Conservation (phyloP, 2,113 vertebrate species). For the Notarius quadriscutis region DNA sequence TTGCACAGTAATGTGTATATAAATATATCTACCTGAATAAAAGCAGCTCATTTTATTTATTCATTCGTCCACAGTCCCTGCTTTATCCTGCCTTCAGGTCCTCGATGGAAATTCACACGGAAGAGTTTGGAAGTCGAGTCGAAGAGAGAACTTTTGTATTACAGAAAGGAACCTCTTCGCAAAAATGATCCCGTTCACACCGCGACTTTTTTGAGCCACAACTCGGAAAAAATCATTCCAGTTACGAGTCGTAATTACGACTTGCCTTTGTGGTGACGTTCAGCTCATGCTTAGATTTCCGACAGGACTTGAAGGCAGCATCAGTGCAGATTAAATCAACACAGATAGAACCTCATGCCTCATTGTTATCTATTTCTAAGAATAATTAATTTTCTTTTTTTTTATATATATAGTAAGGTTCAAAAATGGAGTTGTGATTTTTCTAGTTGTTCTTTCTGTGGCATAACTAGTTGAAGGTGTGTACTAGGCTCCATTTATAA, state of each 20-base stretch:
- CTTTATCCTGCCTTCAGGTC: neutral
- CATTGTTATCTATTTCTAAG: neutral
- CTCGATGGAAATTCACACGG: neutral
- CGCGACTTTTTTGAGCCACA: no score
- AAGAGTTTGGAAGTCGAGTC: neutral
- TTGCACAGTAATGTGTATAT: no score
- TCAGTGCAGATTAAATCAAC: neutral
- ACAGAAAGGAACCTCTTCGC: no score
- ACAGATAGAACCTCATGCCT: neutral
- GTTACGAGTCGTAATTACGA: neutral
- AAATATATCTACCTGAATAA: slow-evolving; percentile 57
- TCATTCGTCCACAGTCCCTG: neutral
- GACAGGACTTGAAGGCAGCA: neutral
- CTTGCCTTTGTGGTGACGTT: neutral
- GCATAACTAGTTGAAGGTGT: neutral
- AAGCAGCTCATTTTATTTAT: slow-evolving; percentile 55
- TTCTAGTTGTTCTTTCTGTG: neutral
- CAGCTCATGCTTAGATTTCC: neutral
- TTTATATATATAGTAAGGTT: neutral
- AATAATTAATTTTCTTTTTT: neutral
- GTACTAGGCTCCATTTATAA: neutral
- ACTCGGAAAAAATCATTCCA: neutral
- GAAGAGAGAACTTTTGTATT: no score
- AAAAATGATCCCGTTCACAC: no score
- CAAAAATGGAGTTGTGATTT: neutral